Evolutionary conservation across 1,140 invertebrate genomes (phyloP), one percentile per base, ranked within the genome.

Genomic region (Macrocentrus cingulum): DNA sequence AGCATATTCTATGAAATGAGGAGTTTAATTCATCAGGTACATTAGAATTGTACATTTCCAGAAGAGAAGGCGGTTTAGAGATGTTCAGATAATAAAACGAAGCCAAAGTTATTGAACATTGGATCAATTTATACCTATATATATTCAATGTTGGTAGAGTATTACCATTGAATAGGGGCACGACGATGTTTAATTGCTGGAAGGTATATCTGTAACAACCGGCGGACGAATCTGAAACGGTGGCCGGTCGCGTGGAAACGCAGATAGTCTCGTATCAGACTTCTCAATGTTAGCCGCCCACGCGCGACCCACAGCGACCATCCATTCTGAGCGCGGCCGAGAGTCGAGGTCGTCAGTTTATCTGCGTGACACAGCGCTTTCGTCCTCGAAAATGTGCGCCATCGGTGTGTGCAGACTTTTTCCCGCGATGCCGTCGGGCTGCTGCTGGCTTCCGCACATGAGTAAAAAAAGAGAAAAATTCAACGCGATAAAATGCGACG

Each of bases 211-310:
- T n/a, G n/a, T n/a, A n/a, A n/a, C n/a, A n/a, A n/a, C n/a, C n/a
- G n/a, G n/a, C n/a, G n/a, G n/a, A n/a, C 18, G 9, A n/a, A 48
- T 16, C 18, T 18, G 15, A 42, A 42, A 42, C 41, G 18, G 41
- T 42, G 41, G 41, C 41, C 53, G 9, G 25, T 9, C 25, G 60
- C 60, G 59, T 67, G 70, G 70, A 72, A 70, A 65, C 66, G 65
- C 65, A 72, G 72, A 72, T 73, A 72, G 25, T 9, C 25, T 20
- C 45, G 56, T 74, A 73, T 73, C 72, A 69, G 57, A 61, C 60
- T 9, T 29, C 62, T 51, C 55, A 57, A 61, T 60, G 66, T 66
- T 73, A 70, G 72, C 61, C 62, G 62, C 70, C 73, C 66, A 73
- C 71, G 69, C 66, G 20, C 59, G 60, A 70, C 52, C 55, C 63